phyloP scores from a whole-genome alignment of 35 echinoderm and acorn worm species.

The Hemicentrotus pulcherrimus region DNA sequence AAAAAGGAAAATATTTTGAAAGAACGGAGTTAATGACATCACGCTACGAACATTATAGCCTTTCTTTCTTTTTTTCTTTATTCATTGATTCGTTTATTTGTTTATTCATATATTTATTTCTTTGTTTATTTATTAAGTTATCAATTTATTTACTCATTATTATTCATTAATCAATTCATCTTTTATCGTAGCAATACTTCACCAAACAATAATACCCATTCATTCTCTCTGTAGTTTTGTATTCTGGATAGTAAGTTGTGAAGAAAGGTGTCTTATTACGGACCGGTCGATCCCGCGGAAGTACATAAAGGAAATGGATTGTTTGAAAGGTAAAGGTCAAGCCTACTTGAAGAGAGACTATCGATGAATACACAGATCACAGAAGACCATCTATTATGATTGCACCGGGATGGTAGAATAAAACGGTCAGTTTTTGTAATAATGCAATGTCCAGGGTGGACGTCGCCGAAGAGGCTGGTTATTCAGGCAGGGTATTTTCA shows the following conservation, averaged over 20 bases:
- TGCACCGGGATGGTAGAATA: neutral
- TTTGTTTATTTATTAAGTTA: too few relatives aligned
- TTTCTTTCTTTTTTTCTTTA: too few relatives aligned
- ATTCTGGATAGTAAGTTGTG: neutral
- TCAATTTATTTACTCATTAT: too few relatives aligned
- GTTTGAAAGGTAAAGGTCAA: neutral
- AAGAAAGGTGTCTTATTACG: neutral
- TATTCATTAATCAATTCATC: too few relatives aligned
- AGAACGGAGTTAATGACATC: too few relatives aligned
- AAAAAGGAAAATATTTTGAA: too few relatives aligned
- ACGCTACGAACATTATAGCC: too few relatives aligned
- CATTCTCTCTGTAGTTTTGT: neutral
- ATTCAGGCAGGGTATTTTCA: too few relatives aligned
- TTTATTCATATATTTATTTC: too few relatives aligned
- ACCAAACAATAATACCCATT: neutral
- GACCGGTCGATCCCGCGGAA: neutral
- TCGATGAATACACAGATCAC: neutral
- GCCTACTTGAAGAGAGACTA: neutral
- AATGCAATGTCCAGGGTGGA: neutral
- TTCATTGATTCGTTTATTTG: too few relatives aligned
- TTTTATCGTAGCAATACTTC: neutral
- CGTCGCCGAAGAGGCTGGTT: neutral
- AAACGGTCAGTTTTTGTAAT: neutral
- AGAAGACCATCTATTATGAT: too few relatives aligned
- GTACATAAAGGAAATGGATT: slow-evolving; percentile 12